Base-by-base conservation (phyloP, 2,888 invertebrate genomes). In the Cryptus viduatorius region DNA sequence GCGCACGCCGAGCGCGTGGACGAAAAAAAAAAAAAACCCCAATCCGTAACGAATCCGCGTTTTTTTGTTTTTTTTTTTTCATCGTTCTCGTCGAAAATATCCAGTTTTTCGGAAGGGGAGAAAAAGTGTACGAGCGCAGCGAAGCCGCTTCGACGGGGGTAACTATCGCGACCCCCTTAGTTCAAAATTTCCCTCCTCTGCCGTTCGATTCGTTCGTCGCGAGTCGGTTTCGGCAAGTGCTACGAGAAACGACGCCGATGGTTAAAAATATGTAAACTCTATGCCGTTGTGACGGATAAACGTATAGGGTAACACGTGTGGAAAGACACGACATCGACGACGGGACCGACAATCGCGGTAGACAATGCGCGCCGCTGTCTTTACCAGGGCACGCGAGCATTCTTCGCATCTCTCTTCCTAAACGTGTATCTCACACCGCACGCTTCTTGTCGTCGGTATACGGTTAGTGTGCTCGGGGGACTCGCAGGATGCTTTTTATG, bases 11-110 rank as follows among this genome's bases (percentile, higher is more conserved):
- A 86, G 85, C 87, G 83, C 88, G 85, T 81, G 83, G 79, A 69
- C 79, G 72, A 78, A 80, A 86, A 84, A 73, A 86, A 87, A 83
- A 73, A 86, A 87, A 85, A 86, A 87, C 87, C 75, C 88, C 83
- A 79, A 86, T 85, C 90, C 91, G 93, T 93, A 91, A 92, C 92
- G 93, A 93, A 93, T 93, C 91, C 89, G 88, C 89, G 89, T 91
- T 92, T 92, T 91, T 91, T 91, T 89, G 24, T 89, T 88, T 86
- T 88, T 87, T 44, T 24, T 24, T 44, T 29, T 5, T 14, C 48
- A n/a, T 1, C 48, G 48, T 73, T 81, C 75, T 68, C 71, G 85
- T 88, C 89, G 87, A 90, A 91, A 92, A 92, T 92, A 92, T 90
- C 90, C 87, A 89, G 86, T 89, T 92, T 92, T 91, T 86, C 72